Percentiles rank a stretch among this genome's conserved stretches.
phyloP scores from a whole-genome alignment of 2,113 vertebrate genomes.

The Triplophysa rosa region DNA sequence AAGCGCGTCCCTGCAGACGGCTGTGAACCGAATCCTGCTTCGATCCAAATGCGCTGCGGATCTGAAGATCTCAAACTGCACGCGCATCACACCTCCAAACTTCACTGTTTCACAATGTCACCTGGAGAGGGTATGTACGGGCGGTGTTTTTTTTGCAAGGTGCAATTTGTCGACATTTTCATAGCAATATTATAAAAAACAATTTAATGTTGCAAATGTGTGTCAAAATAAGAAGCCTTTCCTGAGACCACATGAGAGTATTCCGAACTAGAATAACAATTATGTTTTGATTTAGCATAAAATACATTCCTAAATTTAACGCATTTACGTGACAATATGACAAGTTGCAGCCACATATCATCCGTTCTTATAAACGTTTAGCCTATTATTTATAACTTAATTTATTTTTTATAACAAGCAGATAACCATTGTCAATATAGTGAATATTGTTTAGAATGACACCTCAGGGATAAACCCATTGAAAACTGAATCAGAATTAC shows the following conservation, averaged over 20 bases:
- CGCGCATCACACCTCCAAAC: conserved; percentile 62
- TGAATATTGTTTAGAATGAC: no score
- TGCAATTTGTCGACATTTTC: neutral
- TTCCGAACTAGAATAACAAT: neutral
- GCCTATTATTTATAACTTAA: no score
- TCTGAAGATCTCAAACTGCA: conserved; percentile 32
- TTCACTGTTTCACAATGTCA: conserved; percentile 61
- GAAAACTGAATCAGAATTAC: no score
- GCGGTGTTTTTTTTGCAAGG: neutral
- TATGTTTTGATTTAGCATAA: conserved; percentile 52
- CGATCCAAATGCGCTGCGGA: conserved; percentile 52
- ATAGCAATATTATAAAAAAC: neutral
- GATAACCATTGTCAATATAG: no score
- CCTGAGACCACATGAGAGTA: neutral
- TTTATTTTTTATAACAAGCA: no score
- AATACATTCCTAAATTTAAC: conserved; percentile 57
- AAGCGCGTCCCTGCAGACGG: conserved; percentile 65
- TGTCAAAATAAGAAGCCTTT: neutral
- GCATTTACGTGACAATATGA: conserved; percentile 51
- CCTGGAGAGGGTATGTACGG: conserved; percentile 63
- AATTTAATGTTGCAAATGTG: neutral
- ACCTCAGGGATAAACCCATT: no score
- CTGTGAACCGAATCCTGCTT: conserved; percentile 62
- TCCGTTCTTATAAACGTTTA: no score
- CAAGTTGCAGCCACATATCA: neutral